phyloP scores from a whole-genome alignment of 2,888 invertebrate species.

The Euplexia lucipara region DNA sequence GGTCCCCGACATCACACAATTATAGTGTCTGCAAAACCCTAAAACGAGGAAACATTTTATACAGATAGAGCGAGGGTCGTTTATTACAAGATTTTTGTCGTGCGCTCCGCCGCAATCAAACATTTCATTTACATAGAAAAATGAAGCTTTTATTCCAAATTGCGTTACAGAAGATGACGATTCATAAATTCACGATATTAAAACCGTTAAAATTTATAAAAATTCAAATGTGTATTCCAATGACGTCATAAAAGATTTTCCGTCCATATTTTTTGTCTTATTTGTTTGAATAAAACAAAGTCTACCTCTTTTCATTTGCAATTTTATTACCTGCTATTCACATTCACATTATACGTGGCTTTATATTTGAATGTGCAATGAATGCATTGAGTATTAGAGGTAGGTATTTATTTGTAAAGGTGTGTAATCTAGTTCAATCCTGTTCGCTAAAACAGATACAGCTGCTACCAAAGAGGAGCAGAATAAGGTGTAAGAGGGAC shows the following conservation, averaged over 20 bases:
- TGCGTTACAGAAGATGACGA: slow-evolving; percentile 50
- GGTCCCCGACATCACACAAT: slow-evolving; percentile 52
- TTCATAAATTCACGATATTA: slow-evolving; percentile 61
- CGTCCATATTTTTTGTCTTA: slow-evolving; percentile 28
- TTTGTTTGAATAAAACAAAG: slow-evolving; percentile 35
- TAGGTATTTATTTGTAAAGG: slow-evolving; percentile 41
- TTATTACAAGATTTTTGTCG: slow-evolving; percentile 65
- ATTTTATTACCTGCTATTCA: slow-evolving; percentile 16
- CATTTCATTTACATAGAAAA: slow-evolving; percentile 64
- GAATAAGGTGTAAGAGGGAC: slow-evolving; percentile 66
- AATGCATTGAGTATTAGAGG: slow-evolving; percentile 8
- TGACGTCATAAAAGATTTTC: slow-evolving; percentile 44
- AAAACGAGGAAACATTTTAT: slow-evolving; percentile 56
- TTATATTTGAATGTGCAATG: slow-evolving; percentile 8
- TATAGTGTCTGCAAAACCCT: slow-evolving; percentile 57
- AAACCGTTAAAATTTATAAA: slow-evolving; percentile 57
- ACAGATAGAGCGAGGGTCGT: slow-evolving; percentile 56
- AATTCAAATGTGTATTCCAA: slow-evolving; percentile 46
- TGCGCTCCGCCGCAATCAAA: slow-evolving; percentile 63
- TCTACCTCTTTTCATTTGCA: slow-evolving; percentile 28
- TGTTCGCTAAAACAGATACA: slow-evolving; percentile 64
- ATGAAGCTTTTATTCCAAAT: slow-evolving; percentile 54
- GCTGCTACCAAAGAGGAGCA: slow-evolving; percentile 64
- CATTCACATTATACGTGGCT: slow-evolving; percentile 7
- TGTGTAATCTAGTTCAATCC: slow-evolving; percentile 61